Evolutionary conservation across 92 coral and sea anemone genomes (phyloP).

Genomic region (Nematostella vectensis): DNA sequence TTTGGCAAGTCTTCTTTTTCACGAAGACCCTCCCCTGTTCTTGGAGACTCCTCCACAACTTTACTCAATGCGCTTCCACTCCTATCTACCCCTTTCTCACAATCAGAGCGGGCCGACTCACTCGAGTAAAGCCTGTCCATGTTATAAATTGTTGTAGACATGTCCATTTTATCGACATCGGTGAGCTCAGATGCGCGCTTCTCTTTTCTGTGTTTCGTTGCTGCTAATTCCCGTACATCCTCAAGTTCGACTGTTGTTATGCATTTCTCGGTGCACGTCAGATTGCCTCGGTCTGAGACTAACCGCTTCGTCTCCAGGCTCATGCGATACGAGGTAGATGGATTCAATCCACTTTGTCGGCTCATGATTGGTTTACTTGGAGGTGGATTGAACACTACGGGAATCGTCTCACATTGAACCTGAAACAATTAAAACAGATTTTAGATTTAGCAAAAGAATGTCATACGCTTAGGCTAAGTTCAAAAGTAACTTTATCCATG

Average conservation of each 20-base stretch:
- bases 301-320: conserved; percentile 36
- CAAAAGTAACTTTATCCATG: no score
- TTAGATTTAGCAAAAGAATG: no score
- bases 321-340: conserved; percentile 31
- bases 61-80: background rate
- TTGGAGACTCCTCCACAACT: background rate
- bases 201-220: conserved; percentile 1
- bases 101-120: background rate
- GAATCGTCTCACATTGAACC: conserved; percentile 61
- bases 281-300: conserved; percentile 40
- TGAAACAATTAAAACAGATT: conserved; percentile 13
- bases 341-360: no score
- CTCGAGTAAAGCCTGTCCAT: conserved; percentile 14
- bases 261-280: conserved; percentile 30
- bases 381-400: conserved; percentile 63
- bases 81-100: background rate
- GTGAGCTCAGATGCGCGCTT: background rate
- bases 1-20: no score
- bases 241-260: conserved; percentile 45
- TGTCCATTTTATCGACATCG: conserved; percentile 22
- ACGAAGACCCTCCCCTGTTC: background rate
- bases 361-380: background rate
- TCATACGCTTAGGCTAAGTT: no score
- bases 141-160: conserved; percentile 11
- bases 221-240: conserved; percentile 15